Percentiles rank a stretch among this genome's conserved stretches.
These are phyloP conservation scores for Marmota flaviventris DNA, from an alignment of 2,113 vertebrate genomes.

Conservation along the genomic window DNA sequence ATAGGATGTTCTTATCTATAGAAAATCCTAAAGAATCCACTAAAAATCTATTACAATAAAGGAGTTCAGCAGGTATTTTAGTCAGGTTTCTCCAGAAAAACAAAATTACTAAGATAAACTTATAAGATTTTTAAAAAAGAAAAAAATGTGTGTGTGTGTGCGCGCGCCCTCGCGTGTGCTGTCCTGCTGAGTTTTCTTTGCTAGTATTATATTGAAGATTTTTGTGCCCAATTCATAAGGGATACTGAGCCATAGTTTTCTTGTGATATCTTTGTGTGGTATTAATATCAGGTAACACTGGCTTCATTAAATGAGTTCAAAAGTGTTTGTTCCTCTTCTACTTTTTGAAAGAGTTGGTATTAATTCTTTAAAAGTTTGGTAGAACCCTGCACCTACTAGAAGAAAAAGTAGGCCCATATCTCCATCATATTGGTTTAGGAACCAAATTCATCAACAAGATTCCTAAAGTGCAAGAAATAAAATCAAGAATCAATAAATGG, in stretches of 20 bases:
- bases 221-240: background rate
- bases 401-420: too few species aligned
- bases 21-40: too few species aligned
- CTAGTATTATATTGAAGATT: background rate
- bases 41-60: background rate
- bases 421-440: too few species aligned
- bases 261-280: background rate
- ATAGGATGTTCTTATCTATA: background rate
- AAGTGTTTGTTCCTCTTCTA: background rate
- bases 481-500: too few species aligned
- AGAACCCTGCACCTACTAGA: too few species aligned
- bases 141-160: too few species aligned
- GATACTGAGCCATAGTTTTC: background rate
- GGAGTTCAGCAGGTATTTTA: background rate
- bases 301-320: background rate
- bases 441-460: too few species aligned
- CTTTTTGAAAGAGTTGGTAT: background rate
- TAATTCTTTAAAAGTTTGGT: background rate
- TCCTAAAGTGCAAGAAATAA: too few species aligned
- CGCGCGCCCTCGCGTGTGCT: fast-evolving
- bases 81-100: background rate
- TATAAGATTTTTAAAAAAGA: too few species aligned
- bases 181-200: too few species aligned
- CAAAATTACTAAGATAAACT: background rate
- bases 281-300: background rate